Evolutionary conservation across 2,113 vertebrate species (phyloP).

Genomic region (Pluvialis apricaria): DNA sequence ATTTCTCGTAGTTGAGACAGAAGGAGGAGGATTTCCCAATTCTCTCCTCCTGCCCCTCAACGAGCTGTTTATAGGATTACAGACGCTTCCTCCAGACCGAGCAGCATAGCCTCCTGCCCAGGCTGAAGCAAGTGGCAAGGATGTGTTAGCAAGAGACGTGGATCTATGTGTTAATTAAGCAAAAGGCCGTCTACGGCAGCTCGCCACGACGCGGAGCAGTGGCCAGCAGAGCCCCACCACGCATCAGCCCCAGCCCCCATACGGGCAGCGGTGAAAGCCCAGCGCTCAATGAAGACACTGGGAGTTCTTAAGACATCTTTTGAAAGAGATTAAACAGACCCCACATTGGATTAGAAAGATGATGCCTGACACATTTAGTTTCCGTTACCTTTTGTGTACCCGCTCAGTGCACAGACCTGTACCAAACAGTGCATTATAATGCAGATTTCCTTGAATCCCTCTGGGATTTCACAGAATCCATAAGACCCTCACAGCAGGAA

Average conservation of each 20-base stretch:
- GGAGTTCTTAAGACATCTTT: conserved; percentile 62
- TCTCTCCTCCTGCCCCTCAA: not conserved
- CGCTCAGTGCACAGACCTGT: conserved; percentile 43
- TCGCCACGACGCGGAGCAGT: not conserved
- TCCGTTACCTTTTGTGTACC: conserved; percentile 68
- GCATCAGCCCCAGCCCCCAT: not conserved
- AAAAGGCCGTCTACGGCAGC: not conserved
- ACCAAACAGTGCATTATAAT: conserved; percentile 63
- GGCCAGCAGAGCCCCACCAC: not conserved
- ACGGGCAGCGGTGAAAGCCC: not conserved
- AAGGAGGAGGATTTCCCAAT: not conserved
- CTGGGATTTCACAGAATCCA: conserved; percentile 42
- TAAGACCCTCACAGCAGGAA: conserved; percentile 57
- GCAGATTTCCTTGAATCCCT: conserved; percentile 57
- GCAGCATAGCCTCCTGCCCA: not conserved
- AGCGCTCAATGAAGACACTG: conserved; percentile 61
- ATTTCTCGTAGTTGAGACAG: not conserved
- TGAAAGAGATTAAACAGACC: conserved; percentile 67
- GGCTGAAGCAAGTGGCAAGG: not conserved
- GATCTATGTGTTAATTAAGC: conserved; percentile 52
- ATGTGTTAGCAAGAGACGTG: not conserved
- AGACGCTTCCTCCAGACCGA: rapidly evolving
- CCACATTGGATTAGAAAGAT: conserved; percentile 66
- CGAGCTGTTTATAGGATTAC: not conserved
- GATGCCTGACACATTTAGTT: conserved; percentile 73